Percentiles rank a stretch among this genome's conserved stretches.
phyloP scores from a whole-genome alignment of 2,797 vertebrate genomes.

The Alcedo atthis region DNA sequence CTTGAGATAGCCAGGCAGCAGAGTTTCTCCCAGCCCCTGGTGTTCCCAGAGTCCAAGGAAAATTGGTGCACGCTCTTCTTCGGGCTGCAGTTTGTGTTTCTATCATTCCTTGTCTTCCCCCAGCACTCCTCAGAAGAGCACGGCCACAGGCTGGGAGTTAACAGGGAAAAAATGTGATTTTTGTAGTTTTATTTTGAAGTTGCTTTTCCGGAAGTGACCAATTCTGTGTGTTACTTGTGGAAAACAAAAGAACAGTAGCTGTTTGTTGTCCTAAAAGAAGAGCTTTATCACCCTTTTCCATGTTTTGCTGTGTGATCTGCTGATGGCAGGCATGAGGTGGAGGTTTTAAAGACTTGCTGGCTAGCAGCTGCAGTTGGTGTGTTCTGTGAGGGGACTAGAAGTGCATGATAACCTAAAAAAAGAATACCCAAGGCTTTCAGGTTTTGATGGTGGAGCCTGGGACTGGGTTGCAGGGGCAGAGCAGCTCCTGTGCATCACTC shows the following conservation, averaged over 20 bases:
- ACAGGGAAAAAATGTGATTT: not conserved
- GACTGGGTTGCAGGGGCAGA: not conserved
- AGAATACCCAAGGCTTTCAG: not conserved
- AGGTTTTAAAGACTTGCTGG: not conserved
- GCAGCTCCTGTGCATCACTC: not conserved
- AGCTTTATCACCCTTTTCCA: not conserved
- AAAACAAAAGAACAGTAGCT: not conserved
- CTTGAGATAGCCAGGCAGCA: conserved; percentile 76
- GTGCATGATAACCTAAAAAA: not conserved
- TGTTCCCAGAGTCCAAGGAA: conserved; percentile 50
- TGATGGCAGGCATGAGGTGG: not conserved
- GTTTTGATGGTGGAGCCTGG: not conserved
- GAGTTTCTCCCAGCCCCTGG: conserved; percentile 39
- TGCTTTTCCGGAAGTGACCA: not conserved
- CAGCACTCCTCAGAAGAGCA: not conserved
- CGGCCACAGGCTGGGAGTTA: not conserved
- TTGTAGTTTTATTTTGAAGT: not conserved
- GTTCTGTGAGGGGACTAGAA: not conserved
- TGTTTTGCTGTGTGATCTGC: conserved; percentile 2
- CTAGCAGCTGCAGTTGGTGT: not conserved
- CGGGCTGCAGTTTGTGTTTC: conserved; percentile 23
- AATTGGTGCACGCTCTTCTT: not conserved
- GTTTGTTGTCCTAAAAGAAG: not conserved
- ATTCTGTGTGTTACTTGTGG: not conserved
- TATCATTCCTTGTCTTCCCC: not conserved